Evolutionary conservation across 2,113 vertebrate genomes (phyloP).

Genomic region (Seriola aureovittata): DNA sequence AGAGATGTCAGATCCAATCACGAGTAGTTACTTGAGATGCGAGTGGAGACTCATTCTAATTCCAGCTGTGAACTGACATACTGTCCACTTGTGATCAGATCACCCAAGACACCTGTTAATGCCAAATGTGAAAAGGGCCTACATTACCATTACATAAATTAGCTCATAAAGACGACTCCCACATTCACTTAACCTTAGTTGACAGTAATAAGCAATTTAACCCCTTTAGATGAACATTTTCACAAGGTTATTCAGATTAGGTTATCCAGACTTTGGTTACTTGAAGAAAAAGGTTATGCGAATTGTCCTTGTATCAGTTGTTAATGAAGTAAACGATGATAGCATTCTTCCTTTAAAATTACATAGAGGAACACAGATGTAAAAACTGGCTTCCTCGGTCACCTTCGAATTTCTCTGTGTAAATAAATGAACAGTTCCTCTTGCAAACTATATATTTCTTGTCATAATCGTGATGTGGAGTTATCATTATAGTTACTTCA

Average conservation of each 20-base stretch:
- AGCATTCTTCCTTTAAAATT: no score
- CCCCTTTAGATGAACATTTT: neutral
- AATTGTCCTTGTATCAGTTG: neutral
- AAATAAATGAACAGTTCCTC: constrained; percentile 6
- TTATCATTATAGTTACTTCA: constrained; percentile 19
- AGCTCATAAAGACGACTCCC: no score
- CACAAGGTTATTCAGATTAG: neutral
- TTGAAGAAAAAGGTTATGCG: neutral
- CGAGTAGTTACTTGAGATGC: no score
- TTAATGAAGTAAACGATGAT: neutral
- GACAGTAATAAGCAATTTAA: neutral
- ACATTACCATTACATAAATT: no score
- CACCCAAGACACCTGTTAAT: no score
- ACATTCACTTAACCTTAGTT: no score
- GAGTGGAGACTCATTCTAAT: no score
- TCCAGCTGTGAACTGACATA: no score
- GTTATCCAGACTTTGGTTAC: neutral
- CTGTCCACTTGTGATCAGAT: no score
- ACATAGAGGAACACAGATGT: neutral
- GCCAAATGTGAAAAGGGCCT: no score
- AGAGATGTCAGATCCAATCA: no score
- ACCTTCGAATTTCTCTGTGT: neutral
- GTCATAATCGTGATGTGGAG: neutral
- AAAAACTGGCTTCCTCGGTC: neutral
- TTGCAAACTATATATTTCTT: neutral